Evolutionary conservation across 2,888 invertebrate genomes (phyloP), one percentile per base, ranked within the genome.

Genomic region (Orthosia incerta): DNA sequence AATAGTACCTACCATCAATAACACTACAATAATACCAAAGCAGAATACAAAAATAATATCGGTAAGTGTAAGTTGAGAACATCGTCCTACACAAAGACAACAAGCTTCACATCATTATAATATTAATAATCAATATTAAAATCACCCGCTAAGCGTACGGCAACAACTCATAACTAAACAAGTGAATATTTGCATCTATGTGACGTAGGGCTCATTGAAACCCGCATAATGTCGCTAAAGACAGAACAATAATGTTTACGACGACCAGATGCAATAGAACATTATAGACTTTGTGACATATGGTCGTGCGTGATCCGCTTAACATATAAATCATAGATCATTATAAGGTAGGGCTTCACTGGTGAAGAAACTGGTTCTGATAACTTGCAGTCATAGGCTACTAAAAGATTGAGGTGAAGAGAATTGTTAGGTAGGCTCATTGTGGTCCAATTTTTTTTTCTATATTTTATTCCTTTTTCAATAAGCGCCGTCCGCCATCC

Each of bases 221-320:
- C 86, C 83, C 87, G 82, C 82, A 87, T 86, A 88, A 89, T 88
- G 89, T 87, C 80, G 79, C 78, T 87, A 82, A 80, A 89, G 90
- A 89, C 90, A 89, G 86, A 79, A 90, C 91, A 91, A 92, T 91
- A 86, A 91, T 89, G 90, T 91, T 93, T 91, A 92, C 82, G 88
- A 86, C 79, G 53, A 77, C 79, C 85, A 89, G 79, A 88, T 89
- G 89, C 87, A 88, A 91, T 91, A 88, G 83, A 89, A 88, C 87
- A 90, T 89, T 88, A 90, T 89, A 84, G 85, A 87, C 83, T 83
- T 75, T 86, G 88, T 90, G 89, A 91, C 89, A 88, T 88, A 91
- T 84, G 86, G 80, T 62, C 71, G 87, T 83, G 87, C 89, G 87
- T 90, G 89, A 90, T 90, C 81, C 83, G 87, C 80, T 86, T 87